Evolutionary conservation across 2,113 vertebrate species (phyloP), one percentile per base, ranked within the genome.

Genomic region (Chaenogobius annularis): DNA sequence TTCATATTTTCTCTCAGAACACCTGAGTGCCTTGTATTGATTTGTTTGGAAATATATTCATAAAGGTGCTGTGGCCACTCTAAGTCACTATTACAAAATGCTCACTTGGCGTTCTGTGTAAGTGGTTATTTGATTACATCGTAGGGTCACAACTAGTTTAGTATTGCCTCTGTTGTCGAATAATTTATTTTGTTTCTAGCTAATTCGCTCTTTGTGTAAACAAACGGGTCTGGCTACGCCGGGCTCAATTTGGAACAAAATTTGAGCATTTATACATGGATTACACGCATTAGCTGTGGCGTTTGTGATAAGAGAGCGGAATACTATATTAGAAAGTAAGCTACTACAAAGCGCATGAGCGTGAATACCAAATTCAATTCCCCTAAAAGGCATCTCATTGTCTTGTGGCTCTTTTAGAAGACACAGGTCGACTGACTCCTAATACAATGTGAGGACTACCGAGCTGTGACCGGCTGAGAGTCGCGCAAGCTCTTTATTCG

Each of bases 361-460:
- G 26, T 37, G 70, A 59, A 69, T 43, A 14, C 47, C 75, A 74
- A 59, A 59, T 17, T 40, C 9, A 2, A 14, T 59, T 74, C 56
- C 5, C 14, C 20, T 14, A 19, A 23, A 68, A 40, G 15, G 35
- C 7, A 17, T 62, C 5, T 48, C 26, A 22, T 10, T 71, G 5
- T 46, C 40, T 43, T 50, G n/a, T 13, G 44, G 56, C 61, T 61
- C 63, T n/a, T 23, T 50, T 26, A 11, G 37, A 71, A 68, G 58
- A 52, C 22, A n/a, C 17, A 58, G 26, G 1, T 61, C 67, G 23
- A 48, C 23, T 1, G 48, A 12, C 43, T 22, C 69, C 31, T 20
- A 19, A 37, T 73, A n/a, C 64, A 54, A 59, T 59, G 43, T 3
- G 2, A 69, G 47, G 1, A 61, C 8, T 43, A 54, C 66, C 0